Percentiles rank a stretch among this genome's conserved stretches.
Conservation (phyloP, 2,888 invertebrate genomes). For the Drosophila neonasuta region DNA sequence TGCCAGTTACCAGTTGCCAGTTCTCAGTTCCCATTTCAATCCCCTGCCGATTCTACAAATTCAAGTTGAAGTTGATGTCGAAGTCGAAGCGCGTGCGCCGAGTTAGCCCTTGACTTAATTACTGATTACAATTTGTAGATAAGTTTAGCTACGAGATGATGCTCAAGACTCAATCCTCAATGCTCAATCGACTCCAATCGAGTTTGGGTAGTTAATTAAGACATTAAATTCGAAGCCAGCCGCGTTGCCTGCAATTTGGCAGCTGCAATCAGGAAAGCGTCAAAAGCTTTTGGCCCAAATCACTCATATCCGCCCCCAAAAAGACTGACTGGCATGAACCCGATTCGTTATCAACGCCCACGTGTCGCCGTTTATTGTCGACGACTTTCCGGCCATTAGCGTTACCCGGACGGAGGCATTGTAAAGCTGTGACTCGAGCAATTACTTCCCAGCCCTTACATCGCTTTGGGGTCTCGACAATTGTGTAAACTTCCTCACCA, state of each 20-base stretch:
- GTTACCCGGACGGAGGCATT: constrained; percentile 48
- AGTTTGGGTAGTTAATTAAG: constrained; percentile 68
- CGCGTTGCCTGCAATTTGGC: constrained; percentile 55
- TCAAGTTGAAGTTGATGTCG: constrained; percentile 16
- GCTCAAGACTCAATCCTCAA: constrained; percentile 21
- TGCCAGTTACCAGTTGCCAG: constrained; percentile 1
- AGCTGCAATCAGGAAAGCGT: constrained; percentile 46
- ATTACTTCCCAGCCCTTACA: constrained; percentile 39
- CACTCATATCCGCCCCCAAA: constrained; percentile 75
- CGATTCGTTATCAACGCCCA: constrained; percentile 69
- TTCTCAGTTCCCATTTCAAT: constrained; percentile 5
- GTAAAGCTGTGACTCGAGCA: constrained; percentile 37
- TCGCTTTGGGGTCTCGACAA: constrained; percentile 27
- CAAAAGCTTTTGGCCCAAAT: constrained; percentile 63
- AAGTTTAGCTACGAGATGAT: constrained; percentile 42
- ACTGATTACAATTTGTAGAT: constrained; percentile 80
- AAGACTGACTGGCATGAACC: neutral
- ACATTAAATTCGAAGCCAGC: constrained; percentile 64
- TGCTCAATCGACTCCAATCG: constrained; percentile 30
- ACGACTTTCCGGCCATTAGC: constrained; percentile 73
- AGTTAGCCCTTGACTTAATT: constrained; percentile 70
- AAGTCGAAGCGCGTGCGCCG: constrained; percentile 59
- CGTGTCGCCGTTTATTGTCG: constrained; percentile 68
- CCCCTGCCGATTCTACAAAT: constrained; percentile 25
- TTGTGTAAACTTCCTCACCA: constrained; percentile 62